A percentile compares a stretch with the other conserved stretches of the same genome.
phyloP scores from a whole-genome alignment of 92 coral and sea anemone species.

The Epizoanthus illoricatus region DNA sequence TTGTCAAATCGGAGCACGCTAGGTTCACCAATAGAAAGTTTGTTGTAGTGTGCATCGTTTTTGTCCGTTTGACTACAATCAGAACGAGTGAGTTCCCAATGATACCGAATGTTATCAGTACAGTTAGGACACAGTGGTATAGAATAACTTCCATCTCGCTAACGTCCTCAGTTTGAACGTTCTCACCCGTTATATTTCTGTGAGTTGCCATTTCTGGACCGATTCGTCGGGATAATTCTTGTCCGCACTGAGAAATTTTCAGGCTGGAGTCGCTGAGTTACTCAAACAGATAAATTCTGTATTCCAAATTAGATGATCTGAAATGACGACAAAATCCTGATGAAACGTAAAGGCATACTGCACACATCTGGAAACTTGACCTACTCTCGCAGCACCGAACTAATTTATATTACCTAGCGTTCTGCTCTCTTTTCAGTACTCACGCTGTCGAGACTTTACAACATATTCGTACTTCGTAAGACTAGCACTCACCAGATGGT shows the following conservation, averaged over 20 bases:
- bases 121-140: slow-evolving; percentile 6
- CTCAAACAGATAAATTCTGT: not conserved
- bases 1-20: slow-evolving; percentile 40
- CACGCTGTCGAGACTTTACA: not conserved
- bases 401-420: not conserved
- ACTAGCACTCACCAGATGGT: not conserved
- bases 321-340: not conserved
- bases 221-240: not conserved
- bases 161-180: not conserved
- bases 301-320: not conserved
- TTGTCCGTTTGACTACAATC: slow-evolving; percentile 17
- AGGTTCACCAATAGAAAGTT: slow-evolving; percentile 30
- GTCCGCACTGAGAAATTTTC: not conserved
- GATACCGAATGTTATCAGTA: slow-evolving; percentile 18
- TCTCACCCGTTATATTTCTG: slow-evolving; percentile 1
- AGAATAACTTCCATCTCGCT: slow-evolving; percentile 13
- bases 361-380: not conserved
- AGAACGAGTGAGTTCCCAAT: slow-evolving; percentile 17
- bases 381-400: not conserved
- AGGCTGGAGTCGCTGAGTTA: not conserved
- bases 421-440: not conserved
- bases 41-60: slow-evolving; percentile 29
- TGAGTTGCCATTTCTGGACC: not conserved
- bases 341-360: not conserved
- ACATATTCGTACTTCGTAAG: not conserved